These are phyloP conservation scores for Phataginus tetradactyla DNA, from an alignment of 2,797 vertebrate species.

Conservation along the genomic window DNA sequence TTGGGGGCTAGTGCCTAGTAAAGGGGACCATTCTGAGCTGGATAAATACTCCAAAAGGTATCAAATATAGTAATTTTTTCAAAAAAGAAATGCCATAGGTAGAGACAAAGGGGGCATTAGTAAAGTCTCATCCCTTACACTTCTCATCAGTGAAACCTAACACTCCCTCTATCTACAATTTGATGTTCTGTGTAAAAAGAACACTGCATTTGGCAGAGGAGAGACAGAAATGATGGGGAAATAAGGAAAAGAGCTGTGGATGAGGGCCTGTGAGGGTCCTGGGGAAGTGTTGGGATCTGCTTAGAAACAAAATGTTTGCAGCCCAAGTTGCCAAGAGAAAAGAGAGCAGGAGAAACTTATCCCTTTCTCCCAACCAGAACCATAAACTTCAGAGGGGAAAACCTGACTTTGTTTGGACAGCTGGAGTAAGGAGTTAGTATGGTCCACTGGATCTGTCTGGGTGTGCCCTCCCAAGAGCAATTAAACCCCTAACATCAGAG, in stretches of 20 bases:
- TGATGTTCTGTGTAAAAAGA: not conserved
- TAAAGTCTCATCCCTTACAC: not conserved
- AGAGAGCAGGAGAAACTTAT: not conserved
- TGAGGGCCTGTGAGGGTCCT: not conserved
- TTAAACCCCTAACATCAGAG: not conserved
- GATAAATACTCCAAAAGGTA: not conserved
- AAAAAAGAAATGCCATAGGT: not conserved
- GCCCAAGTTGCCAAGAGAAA: not conserved
- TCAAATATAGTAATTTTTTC: not conserved
- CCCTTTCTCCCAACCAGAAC: not conserved
- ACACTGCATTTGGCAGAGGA: too few relatives aligned
- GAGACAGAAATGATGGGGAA: not conserved
- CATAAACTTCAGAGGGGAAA: not conserved
- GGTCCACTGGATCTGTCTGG: not conserved
- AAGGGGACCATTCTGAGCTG: not conserved
- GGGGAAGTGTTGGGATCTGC: not conserved
- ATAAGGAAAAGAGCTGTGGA: not conserved
- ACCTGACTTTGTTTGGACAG: slow-evolving; percentile 38
- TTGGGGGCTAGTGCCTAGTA: not conserved
- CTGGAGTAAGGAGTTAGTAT: not conserved
- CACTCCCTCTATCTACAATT: not conserved
- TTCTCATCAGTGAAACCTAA: not conserved
- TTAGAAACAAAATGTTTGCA: slow-evolving; percentile 4
- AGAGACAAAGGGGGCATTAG: not conserved
- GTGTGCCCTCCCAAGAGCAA: not conserved